Evolutionary conservation across 35 echinoderm and acorn worm genomes (phyloP).

Genomic region (Strongylocentrotus purpuratus): DNA sequence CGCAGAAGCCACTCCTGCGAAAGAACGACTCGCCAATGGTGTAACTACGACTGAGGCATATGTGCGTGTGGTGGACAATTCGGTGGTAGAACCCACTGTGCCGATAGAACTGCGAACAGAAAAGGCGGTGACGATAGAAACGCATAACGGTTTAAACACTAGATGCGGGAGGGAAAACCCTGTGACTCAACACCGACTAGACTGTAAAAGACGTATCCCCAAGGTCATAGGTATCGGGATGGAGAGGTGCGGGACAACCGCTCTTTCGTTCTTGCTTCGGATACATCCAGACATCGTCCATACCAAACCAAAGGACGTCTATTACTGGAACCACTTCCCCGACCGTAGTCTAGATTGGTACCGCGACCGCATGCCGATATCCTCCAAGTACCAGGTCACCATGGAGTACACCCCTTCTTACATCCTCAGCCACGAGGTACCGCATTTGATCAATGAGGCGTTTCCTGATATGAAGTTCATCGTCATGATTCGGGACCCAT

Average conservation of each 20-base stretch:
- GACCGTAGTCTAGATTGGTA: slow-evolving; percentile 51
- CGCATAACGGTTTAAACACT: not conserved
- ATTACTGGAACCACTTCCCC: not conserved
- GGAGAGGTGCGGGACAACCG: slow-evolving; percentile 61
- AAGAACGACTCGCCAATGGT: not conserved
- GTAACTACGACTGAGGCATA: not conserved
- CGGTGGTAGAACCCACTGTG: not conserved
- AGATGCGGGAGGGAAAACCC: not conserved
- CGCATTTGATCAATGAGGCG: slow-evolving; percentile 24
- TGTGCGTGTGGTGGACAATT: not conserved
- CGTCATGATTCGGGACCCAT: slow-evolving; percentile 65
- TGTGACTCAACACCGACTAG: not conserved
- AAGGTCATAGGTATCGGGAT: slow-evolving; percentile 58
- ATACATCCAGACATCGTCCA: slow-evolving; percentile 52
- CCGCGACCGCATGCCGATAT: slow-evolving; percentile 30
- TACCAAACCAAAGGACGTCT: not conserved
- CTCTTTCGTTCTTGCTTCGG: slow-evolving; percentile 51
- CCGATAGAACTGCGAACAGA: not conserved
- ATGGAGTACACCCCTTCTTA: slow-evolving; percentile 66
- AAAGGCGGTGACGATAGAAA: not conserved
- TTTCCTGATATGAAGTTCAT: slow-evolving; percentile 58
- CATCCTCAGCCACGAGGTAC: slow-evolving; percentile 22
- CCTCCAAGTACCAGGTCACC: slow-evolving; percentile 44
- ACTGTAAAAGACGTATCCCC: slow-evolving; percentile 52
- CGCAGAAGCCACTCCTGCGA: not conserved